Evolutionary conservation across 1,140 invertebrate genomes (phyloP), one percentile per base, ranked within the genome.

Genomic region (Microplitis mediator): DNA sequence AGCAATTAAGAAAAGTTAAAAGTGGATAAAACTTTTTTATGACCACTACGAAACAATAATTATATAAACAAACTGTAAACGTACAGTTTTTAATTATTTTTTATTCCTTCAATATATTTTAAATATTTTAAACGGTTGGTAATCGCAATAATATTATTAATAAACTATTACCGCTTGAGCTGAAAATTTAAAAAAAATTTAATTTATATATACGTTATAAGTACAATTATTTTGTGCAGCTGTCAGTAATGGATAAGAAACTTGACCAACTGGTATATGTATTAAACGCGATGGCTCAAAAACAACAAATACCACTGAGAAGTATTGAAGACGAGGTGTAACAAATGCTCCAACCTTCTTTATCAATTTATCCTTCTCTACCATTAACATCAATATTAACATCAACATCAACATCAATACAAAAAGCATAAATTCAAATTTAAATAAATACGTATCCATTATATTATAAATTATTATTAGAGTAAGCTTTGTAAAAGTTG

Each of bases 231-330:
- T 76, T 80, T 73, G 80, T 88, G 66, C 87, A 93, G 92, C 82
- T 93, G 76, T 88, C 89, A 68, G 87, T 90, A 69, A 90, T 93
- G 89, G 92, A 93, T 79, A 91, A 91, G 81, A 93, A 93, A 82
- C 78, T 93, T 71, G 92, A 93, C 80, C 90, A 92, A 74, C 82
- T 92, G 69, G 84, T 92, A 32, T 89, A 91, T 76, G 87, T 92
- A 36, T 80, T 93, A 51, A 93, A 92, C 80, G 88, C 89, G 11
- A 74, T 92, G 58, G 88, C 90, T 63, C 89, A 91, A 79, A 89
- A 89, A 77, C 89, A 90, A 78, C 88, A 89, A 71, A 85, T 88
- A 74, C 85, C 88, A 14, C 75, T 88, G 11, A 81, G 84, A 56
- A 83, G 81, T 66, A 80, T 88, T 63, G 87, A 88, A 74, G 86